Evolutionary conservation across 2,888 invertebrate species (phyloP), one percentile per base, ranked within the genome.

Genomic region (Dysmachus trigonus): DNA sequence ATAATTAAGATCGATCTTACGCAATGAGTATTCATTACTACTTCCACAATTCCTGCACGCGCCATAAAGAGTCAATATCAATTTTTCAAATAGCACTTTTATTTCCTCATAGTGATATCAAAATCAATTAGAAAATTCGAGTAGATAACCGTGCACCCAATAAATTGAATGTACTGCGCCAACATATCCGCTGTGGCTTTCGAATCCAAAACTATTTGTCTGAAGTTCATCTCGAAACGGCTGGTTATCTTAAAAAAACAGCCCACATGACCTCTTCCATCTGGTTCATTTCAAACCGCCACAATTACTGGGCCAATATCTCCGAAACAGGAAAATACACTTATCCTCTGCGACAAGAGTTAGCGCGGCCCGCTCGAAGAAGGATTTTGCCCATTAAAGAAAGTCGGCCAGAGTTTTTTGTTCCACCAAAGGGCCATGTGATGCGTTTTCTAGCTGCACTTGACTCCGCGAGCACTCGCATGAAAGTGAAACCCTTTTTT

Each of bases 241-340:
- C 3, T 62, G 22, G 62, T 62, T 62, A 62, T 62, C 62, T 27
- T n/a, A n/a, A 22, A 62, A 27, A 62, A 62, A 62, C 22, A 62
- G 62, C 62, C 62, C 62, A 62, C 27, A 62, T 62, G 62, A 62
- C 62, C 62, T 62, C 62, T 62, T 1, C 33, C 76, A 76, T 76
- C 76, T 76, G 76, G 76, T 76, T 76, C 76, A 33, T 22, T 76
- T 76, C 76, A 76, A 76, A 38, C 22, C 10, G 18, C 73, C 33
- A 33, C 76, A 38, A 76, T 76, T 76, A 41, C 33, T 76, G 41
- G 35, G 22, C 33, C 22, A 76, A 76, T 38, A 76, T 35, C 33
- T 76, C 35, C 10, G 22, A 35, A 22, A 76, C 76, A 76, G 76
- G 76, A 76, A 76, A 76, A 76, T 76, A 76, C 76, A 76, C 76